Conservation (phyloP, 1,140 invertebrate genomes). For the Ceratosolen solmsi region DNA sequence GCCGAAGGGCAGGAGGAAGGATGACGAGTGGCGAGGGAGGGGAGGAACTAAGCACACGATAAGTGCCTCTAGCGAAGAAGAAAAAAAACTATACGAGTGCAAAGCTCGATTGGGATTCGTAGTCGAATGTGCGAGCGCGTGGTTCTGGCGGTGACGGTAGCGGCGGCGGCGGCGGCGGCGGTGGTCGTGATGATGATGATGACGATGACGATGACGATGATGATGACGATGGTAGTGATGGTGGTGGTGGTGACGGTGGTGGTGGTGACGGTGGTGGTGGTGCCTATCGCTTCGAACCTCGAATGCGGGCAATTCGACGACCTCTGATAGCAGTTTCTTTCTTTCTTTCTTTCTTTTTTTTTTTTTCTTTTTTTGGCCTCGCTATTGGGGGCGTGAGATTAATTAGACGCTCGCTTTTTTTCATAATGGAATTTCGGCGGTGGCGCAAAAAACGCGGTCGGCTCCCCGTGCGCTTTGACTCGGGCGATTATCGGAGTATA, state of each 20-base stretch:
- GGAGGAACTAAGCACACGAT: conserved; percentile 4
- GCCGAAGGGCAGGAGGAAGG: background rate
- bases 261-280: too few relatives aligned
- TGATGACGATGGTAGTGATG: too few relatives aligned
- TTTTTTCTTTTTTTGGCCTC: too few relatives aligned
- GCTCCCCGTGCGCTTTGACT: background rate
- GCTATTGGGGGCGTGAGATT: background rate
- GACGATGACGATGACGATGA: too few relatives aligned
- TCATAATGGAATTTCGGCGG: background rate
- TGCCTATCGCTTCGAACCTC: background rate
- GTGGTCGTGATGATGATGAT: too few relatives aligned
- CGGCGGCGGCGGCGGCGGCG: too few relatives aligned
- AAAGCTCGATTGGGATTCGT: conserved; percentile 16
- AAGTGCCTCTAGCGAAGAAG: conserved; percentile 8
- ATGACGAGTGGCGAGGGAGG: background rate
- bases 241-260: too few relatives aligned
- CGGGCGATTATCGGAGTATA: background rate
- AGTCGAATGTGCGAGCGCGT: background rate
- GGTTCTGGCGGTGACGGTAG: too few relatives aligned
- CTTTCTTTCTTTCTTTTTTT: background rate
- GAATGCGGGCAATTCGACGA: conserved; percentile 33
- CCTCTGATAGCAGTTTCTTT: background rate
- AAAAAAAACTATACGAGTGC: conserved; percentile 25
- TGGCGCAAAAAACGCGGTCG: background rate
- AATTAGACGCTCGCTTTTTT: background rate